A percentile compares a stretch with the other conserved stretches of the same genome.
These are phyloP conservation scores for Sylvia borin DNA, from an alignment of 2,797 vertebrate species.

Conservation along the genomic window DNA sequence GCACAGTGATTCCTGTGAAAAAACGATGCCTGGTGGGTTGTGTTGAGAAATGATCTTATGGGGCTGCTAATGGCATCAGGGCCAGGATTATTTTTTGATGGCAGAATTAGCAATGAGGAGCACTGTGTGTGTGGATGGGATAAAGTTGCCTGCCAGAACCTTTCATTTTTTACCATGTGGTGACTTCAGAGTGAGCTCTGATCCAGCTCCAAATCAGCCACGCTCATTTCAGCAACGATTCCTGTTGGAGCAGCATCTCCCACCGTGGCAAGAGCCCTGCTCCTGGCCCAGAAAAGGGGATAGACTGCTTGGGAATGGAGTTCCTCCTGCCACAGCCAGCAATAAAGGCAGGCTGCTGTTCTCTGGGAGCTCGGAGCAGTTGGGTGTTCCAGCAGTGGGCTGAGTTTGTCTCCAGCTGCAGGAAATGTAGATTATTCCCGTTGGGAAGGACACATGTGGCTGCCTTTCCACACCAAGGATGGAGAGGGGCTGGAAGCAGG, in stretches of 20 bases:
- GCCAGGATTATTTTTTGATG: constrained; percentile 41
- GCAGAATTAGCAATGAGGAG: constrained; percentile 31
- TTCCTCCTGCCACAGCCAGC: constrained; percentile 33
- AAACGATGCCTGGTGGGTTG: neutral
- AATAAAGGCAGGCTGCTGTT: neutral
- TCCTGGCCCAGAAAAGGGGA: constrained; percentile 35
- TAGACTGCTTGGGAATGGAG: neutral
- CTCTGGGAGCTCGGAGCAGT: neutral
- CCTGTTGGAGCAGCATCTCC: neutral
- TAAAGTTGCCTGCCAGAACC: constrained; percentile 59
- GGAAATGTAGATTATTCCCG: neutral
- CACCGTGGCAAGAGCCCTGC: constrained; percentile 32
- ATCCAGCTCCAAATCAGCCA: constrained; percentile 56
- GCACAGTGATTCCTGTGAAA: neutral
- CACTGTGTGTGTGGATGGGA: constrained; percentile 21
- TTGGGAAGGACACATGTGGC: neutral
- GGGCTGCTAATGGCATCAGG: constrained; percentile 25
- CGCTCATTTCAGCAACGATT: constrained; percentile 41
- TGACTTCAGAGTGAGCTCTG: constrained; percentile 46
- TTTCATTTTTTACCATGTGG: constrained; percentile 67
- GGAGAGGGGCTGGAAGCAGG: constrained; percentile 57
- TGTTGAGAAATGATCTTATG: neutral
- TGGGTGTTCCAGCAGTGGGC: constrained; percentile 9
- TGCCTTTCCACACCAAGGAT: neutral
- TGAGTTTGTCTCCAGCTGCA: constrained; percentile 40